Conservation (phyloP, 2,888 invertebrate species). For the Yponomeuta plumbellus region DNA sequence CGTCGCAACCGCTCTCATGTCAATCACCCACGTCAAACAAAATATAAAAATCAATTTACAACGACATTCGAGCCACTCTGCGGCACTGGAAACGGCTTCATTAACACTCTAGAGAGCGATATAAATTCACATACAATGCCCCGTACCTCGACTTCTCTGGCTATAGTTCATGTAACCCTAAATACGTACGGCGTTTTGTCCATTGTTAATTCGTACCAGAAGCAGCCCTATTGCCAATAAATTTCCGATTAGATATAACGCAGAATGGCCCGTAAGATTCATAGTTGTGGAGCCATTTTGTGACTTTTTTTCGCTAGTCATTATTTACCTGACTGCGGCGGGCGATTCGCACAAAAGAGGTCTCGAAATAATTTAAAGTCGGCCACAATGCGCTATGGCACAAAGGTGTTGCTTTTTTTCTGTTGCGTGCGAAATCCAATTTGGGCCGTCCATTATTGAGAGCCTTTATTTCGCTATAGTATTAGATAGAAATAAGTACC, state of each 20-base stretch:
- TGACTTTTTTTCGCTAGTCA: conserved; percentile 38
- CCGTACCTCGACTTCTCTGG: conserved; percentile 43
- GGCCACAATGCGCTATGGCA: conserved; percentile 54
- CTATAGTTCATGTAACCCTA: conserved; percentile 34
- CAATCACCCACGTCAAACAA: conserved; percentile 76
- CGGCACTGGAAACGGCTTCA: conserved; percentile 63
- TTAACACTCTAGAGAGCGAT: conserved; percentile 57
- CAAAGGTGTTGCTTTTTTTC: conserved; percentile 41
- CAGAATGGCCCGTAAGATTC: conserved; percentile 57
- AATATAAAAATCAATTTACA: conserved; percentile 73
- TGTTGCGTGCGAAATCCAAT: conserved; percentile 57
- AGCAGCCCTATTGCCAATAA: conserved; percentile 63
- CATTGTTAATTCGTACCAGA: conserved; percentile 68
- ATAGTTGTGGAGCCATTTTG: conserved; percentile 48
- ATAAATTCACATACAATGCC: conserved; percentile 45
- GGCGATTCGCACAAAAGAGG: conserved; percentile 43
- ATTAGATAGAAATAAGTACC: conserved; percentile 34
- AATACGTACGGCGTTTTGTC: conserved; percentile 55
- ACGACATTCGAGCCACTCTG: conserved; percentile 56
- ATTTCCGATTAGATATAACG: conserved; percentile 71
- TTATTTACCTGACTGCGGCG: conserved; percentile 64
- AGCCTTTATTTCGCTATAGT: conserved; percentile 21
- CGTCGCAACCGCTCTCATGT: conserved; percentile 51
- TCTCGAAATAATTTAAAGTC: conserved; percentile 57
- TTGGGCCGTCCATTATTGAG: conserved; percentile 49